Evolutionary conservation across 1,140 invertebrate species (phyloP).

Genomic region (Vanessa tameamea): DNA sequence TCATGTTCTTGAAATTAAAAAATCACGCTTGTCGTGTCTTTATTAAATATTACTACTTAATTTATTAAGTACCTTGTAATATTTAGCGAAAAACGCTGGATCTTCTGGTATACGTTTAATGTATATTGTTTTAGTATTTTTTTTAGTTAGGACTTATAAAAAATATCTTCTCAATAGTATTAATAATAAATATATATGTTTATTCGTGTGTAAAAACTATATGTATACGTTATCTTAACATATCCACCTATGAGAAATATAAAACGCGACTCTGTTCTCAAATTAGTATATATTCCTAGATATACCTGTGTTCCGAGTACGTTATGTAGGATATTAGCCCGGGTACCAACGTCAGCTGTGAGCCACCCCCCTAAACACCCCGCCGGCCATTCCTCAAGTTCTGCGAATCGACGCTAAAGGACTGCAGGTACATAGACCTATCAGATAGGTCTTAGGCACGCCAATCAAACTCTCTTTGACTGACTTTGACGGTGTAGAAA

Average conservation of each 20-base stretch:
- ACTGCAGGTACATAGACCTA: slow-evolving; percentile 28
- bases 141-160: no score
- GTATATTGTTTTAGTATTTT: no score
- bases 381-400: slow-evolving; percentile 46
- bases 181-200: no score
- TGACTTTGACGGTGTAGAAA: slow-evolving; percentile 5
- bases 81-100: no score
- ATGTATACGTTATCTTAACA: no score
- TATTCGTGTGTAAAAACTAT: no score
- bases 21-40: no score
- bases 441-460: slow-evolving; percentile 19
- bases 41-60: no score
- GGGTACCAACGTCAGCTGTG: slow-evolving; percentile 43
- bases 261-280: slow-evolving; percentile 2
- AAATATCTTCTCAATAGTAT: no score
- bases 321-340: slow-evolving; percentile 37
- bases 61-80: no score
- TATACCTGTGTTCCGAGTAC: slow-evolving; percentile 16
- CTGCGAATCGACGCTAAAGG: slow-evolving; percentile 45
- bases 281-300: slow-evolving; percentile 12
- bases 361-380: slow-evolving; percentile 26
- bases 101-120: no score
- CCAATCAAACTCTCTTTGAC: slow-evolving; percentile 12
- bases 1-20: no score
- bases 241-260: not conserved